phyloP scores from a whole-genome alignment of 2,888 invertebrate species.

The Emmelina monodactyla region DNA sequence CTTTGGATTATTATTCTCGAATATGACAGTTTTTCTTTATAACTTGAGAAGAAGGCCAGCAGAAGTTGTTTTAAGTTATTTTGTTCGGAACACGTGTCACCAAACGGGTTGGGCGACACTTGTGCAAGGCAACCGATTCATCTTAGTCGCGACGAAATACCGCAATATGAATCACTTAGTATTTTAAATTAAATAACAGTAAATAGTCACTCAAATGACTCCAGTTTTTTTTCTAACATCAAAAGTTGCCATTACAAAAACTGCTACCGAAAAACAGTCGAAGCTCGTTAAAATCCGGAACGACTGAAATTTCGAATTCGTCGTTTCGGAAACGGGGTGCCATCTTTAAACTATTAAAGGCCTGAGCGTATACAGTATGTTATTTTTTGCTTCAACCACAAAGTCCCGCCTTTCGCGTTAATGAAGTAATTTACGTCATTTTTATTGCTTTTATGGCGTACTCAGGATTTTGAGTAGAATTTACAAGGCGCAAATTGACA shows the following conservation, averaged over 20 bases:
- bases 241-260: no score
- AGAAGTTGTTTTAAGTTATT: constrained; percentile 49
- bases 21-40: no score
- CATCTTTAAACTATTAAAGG: constrained; percentile 34
- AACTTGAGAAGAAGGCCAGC: no score
- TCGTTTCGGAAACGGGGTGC: not conserved
- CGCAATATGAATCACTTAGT: no score
- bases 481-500: constrained; percentile 60
- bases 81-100: constrained; percentile 63
- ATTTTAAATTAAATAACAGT: no score
- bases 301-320: constrained; percentile 1
- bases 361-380: constrained; percentile 22
- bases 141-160: no score
- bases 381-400: constrained; percentile 48
- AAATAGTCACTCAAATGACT: no score
- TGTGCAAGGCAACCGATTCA: constrained; percentile 40
- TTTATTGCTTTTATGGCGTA: constrained; percentile 60
- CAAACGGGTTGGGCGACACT: constrained; percentile 50
- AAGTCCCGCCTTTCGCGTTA: constrained; percentile 48
- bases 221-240: no score
- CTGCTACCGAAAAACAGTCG: no score
- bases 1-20: no score
- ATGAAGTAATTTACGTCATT: constrained; percentile 62
- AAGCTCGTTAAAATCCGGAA: no score
- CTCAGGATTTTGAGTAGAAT: constrained; percentile 54